A percentile compares a stretch with the other conserved stretches of the same genome.
Evolutionary conservation across 1,140 invertebrate species (phyloP).

Genomic region (Varroa destructor): DNA sequence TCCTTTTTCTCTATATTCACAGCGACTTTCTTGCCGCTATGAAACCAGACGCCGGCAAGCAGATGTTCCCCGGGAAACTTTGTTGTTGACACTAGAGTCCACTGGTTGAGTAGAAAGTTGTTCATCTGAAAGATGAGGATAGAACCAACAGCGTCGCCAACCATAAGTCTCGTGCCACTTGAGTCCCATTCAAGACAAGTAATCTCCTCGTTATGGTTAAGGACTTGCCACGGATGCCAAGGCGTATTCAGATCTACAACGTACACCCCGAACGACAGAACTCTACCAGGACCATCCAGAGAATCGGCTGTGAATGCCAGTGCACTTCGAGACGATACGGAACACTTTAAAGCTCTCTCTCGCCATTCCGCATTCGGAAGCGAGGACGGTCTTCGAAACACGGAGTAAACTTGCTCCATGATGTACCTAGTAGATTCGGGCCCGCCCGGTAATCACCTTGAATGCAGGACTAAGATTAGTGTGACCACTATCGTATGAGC

Average conservation of each 20-base stretch:
- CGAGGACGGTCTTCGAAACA: constrained; percentile 2
- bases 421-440: not conserved
- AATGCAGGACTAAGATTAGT: too few relatives aligned
- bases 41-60: constrained; percentile 63
- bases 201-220: constrained; percentile 47
- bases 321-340: constrained; percentile 62
- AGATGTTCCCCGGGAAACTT: constrained; percentile 60
- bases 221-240: constrained; percentile 50
- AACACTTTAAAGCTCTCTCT: constrained; percentile 41
- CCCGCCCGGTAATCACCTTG: not conserved
- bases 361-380: constrained; percentile 23
- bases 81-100: constrained; percentile 44
- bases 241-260: constrained; percentile 71
- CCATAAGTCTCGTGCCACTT: constrained; percentile 58
- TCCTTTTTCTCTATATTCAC: constrained; percentile 64
- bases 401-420: constrained; percentile 26
- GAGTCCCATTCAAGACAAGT: constrained; percentile 71
- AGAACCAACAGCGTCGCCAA: constrained; percentile 58
- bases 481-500: too few relatives aligned
- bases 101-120: constrained; percentile 67
- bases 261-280: constrained; percentile 64
- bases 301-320: constrained; percentile 63
- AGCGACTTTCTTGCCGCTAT: constrained; percentile 60
- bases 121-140: constrained; percentile 61
- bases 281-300: constrained; percentile 51